Evolutionary conservation across 1,140 invertebrate genomes (phyloP).

Genomic region (Potamilus streckersoni): DNA sequence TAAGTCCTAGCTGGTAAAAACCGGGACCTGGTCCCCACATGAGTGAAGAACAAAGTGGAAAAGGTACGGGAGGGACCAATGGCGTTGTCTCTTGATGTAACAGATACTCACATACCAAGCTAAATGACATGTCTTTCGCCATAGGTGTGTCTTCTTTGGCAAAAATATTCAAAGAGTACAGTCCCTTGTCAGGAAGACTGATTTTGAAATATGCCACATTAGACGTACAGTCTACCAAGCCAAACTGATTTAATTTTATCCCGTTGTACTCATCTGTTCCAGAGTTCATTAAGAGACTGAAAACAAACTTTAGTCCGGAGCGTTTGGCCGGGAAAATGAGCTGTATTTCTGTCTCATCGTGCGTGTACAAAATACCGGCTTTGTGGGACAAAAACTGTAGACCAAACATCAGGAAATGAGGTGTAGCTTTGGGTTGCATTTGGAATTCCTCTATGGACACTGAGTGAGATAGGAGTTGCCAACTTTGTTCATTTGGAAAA

Average conservation of each 20-base stretch:
- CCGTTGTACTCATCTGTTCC: conserved; percentile 60
- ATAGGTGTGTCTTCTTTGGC: conserved; percentile 64
- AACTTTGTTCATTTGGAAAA: conserved; percentile 66
- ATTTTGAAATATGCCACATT: conserved; percentile 60
- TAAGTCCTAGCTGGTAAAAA: conserved; percentile 58
- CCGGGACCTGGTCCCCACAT: conserved; percentile 62
- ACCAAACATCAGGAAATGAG: conserved; percentile 66
- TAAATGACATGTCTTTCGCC: conserved; percentile 64
- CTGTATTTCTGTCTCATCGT: conserved; percentile 56
- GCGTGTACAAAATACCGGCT: conserved; percentile 55
- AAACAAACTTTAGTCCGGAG: conserved; percentile 61
- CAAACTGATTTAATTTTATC: conserved; percentile 62
- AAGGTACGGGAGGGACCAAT: conserved; percentile 47
- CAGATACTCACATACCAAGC: conserved; percentile 67
- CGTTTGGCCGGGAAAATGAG: conserved; percentile 51
- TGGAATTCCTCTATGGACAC: conserved; percentile 54
- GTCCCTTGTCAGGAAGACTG: conserved; percentile 60
- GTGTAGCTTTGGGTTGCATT: conserved; percentile 66
- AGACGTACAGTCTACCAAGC: conserved; percentile 61
- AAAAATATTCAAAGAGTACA: conserved; percentile 65
- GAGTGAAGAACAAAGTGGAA: conserved; percentile 65
- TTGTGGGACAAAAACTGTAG: conserved; percentile 64
- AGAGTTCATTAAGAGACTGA: conserved; percentile 58
- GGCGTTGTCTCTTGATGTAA: conserved; percentile 52
- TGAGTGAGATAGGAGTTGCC: conserved; percentile 48